Evolutionary conservation across 2,888 invertebrate genomes (phyloP).

Genomic region (Lordiphosa fenestrarum): DNA sequence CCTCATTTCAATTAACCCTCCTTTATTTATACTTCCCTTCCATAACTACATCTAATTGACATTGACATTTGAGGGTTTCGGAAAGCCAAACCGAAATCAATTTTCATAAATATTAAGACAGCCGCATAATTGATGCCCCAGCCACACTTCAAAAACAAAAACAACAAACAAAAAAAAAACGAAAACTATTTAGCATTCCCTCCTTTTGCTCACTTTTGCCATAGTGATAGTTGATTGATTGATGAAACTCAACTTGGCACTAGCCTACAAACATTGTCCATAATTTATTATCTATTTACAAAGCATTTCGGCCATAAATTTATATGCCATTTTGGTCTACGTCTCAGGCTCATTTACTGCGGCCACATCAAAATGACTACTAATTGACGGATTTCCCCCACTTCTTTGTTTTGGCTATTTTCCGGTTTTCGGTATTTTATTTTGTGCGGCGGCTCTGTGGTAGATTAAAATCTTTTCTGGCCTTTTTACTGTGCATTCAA

Average conservation of each 20-base stretch:
- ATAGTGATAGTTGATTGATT: conserved; percentile 56
- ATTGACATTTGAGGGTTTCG: conserved; percentile 56
- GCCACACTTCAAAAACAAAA: conserved; percentile 15
- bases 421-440: conserved; percentile 52
- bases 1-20: conserved; percentile 5
- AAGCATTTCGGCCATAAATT: conserved; percentile 62
- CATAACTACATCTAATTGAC: conserved; percentile 57
- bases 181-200: conserved; percentile 45
- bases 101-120: conserved; percentile 72
- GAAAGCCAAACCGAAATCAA: conserved; percentile 51
- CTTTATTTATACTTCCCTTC: conserved; percentile 5
- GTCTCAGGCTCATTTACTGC: conserved; percentile 16
- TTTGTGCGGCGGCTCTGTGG: conserved; percentile 41
- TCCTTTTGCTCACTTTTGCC: conserved; percentile 21
- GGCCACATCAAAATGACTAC: conserved; percentile 59
- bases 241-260: conserved; percentile 29
- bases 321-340: conserved; percentile 35
- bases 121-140: conserved; percentile 63
- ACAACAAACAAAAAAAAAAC: conserved; percentile 8
- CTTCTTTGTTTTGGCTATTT: conserved; percentile 16
- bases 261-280: conserved; percentile 22
- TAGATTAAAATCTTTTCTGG: conserved; percentile 55
- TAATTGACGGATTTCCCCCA: conserved; percentile 61
- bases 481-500: conserved; percentile 41
- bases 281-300: conserved; percentile 64